A percentile compares a stretch with the other conserved stretches of the same genome.
phyloP scores from a whole-genome alignment of 2,888 invertebrate species.

The Venusia cambrica region DNA sequence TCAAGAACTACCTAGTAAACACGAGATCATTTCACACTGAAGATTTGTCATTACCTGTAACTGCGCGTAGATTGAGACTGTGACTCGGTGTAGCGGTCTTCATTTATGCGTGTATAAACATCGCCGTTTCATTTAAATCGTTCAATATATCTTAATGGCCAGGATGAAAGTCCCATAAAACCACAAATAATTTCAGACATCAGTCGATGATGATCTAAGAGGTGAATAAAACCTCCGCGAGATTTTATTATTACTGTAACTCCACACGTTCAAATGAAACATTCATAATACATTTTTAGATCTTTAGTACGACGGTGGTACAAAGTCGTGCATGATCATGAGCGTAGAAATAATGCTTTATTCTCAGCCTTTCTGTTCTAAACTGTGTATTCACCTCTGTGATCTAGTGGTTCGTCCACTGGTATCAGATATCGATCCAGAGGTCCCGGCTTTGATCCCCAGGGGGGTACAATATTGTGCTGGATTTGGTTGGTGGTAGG shows the following conservation, averaged over 20 bases:
- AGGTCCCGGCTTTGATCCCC: too few species aligned
- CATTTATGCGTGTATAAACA: constrained; percentile 40
- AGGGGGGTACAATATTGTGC: too few species aligned
- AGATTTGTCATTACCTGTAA: constrained; percentile 20
- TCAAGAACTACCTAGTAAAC: constrained; percentile 17
- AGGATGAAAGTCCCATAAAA: constrained; percentile 60
- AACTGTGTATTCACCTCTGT: too few species aligned
- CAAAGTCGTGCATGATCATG: too few species aligned
- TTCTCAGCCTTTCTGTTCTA: too few species aligned
- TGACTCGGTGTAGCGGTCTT: constrained; percentile 26
- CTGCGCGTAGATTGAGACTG: constrained; percentile 14
- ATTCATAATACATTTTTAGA: too few species aligned
- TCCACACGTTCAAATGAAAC: too few species aligned
- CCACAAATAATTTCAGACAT: constrained; percentile 46
- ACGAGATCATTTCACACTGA: constrained; percentile 19
- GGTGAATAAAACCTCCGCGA: constrained; percentile 31
- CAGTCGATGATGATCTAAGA: constrained; percentile 47
- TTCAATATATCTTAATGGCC: constrained; percentile 49
- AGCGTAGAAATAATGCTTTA: too few species aligned
- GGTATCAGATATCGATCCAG: too few species aligned
- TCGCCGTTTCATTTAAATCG: constrained; percentile 40
- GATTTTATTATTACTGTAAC: constrained; percentile 23
- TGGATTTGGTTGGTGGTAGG: too few species aligned
- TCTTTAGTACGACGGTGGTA: too few species aligned
- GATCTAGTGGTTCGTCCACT: too few species aligned